These are phyloP conservation scores for Ischnus inquisitorius DNA, from an alignment of 2,888 invertebrate species.

Conservation along the genomic window DNA sequence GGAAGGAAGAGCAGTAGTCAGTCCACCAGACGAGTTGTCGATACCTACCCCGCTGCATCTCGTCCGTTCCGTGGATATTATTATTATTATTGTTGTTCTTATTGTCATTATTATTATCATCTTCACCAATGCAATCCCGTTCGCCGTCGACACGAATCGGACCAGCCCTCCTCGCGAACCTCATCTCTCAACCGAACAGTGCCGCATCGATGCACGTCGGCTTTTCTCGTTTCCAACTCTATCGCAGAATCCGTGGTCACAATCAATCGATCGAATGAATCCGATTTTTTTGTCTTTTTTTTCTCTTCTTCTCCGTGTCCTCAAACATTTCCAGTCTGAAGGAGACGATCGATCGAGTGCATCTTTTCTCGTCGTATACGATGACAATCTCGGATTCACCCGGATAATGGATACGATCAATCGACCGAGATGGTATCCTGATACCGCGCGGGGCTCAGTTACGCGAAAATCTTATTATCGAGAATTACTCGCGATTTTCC, in stretches of 20 bases:
- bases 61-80: conserved; percentile 44
- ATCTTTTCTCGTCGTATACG: conserved; percentile 11
- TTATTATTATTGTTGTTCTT: conserved; percentile 24
- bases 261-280: conserved; percentile 21
- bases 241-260: conserved; percentile 10
- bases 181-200: conserved; percentile 57
- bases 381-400: neutral
- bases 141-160: conserved; percentile 15
- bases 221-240: conserved; percentile 4
- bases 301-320: neutral
- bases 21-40: conserved; percentile 85
- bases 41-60: conserved; percentile 72
- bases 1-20: conserved; percentile 76
- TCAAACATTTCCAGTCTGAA: conserved; percentile 11
- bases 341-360: conserved; percentile 23
- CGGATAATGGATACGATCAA: conserved; percentile 20
- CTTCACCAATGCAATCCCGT: conserved; percentile 27
- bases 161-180: conserved; percentile 55
- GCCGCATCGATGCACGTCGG: conserved; percentile 4
- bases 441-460: neutral
- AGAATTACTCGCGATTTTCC: neutral
- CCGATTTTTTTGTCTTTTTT: neutral
- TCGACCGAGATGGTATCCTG: conserved; percentile 14
- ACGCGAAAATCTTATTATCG: neutral
- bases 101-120: conserved; percentile 24